phyloP scores from a whole-genome alignment of 2,888 invertebrate genomes.

The Smittia aterrima region DNA sequence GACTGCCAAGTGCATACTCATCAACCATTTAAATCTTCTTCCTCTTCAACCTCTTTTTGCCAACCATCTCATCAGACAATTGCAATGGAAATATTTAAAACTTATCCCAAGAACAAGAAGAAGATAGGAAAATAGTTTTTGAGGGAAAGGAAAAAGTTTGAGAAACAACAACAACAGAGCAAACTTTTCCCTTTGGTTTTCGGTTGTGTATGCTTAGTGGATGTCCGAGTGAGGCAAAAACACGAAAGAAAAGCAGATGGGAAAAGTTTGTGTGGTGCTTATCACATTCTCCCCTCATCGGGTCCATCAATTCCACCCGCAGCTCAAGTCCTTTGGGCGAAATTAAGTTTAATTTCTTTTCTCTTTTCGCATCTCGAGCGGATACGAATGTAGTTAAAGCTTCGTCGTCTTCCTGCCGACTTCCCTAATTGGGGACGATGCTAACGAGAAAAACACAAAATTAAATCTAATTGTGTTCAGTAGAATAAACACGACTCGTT shows the following conservation, averaged over 20 bases:
- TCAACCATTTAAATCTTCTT: constrained; percentile 25
- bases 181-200: constrained; percentile 16
- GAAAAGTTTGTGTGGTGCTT: constrained; percentile 37
- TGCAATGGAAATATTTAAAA: not conserved
- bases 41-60: not conserved
- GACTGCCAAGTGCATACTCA: constrained; percentile 23
- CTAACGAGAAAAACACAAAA: constrained; percentile 14
- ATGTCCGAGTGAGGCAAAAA: not conserved
- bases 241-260: constrained; percentile 25
- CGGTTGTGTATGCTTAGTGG: not conserved
- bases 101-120: not conserved
- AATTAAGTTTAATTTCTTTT: constrained; percentile 40
- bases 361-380: not conserved
- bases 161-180: too few relatives aligned
- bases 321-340: constrained; percentile 32
- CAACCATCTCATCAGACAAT: not conserved
- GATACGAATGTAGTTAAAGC: constrained; percentile 2
- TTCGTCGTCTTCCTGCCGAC: not conserved
- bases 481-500: not conserved
- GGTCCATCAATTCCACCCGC: constrained; percentile 31
- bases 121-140: constrained; percentile 6
- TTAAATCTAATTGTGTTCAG: constrained; percentile 12
- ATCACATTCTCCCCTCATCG: constrained; percentile 33
- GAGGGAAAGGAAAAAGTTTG: constrained; percentile 19
- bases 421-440: constrained; percentile 1